phyloP scores from a whole-genome alignment of 2,113 vertebrate genomes.

The Ploceus nigricollis region DNA sequence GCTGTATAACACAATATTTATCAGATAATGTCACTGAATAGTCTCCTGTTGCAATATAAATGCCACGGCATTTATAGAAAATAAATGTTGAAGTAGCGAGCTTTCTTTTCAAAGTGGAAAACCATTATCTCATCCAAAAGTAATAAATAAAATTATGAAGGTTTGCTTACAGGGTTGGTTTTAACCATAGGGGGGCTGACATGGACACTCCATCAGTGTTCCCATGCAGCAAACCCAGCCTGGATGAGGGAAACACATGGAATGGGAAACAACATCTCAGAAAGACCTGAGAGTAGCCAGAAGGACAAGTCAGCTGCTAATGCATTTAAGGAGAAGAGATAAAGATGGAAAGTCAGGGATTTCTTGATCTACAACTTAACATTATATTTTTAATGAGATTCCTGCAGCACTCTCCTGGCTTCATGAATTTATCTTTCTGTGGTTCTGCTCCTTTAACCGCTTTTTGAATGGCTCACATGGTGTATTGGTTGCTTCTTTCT shows the following conservation, averaged over 20 bases:
- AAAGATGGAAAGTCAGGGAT: not conserved
- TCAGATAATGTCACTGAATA: constrained; percentile 63
- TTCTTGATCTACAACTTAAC: not conserved
- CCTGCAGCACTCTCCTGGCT: not conserved
- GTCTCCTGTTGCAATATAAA: constrained; percentile 65
- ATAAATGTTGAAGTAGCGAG: constrained; percentile 34
- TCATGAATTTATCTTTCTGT: not conserved
- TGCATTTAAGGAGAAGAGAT: not conserved
- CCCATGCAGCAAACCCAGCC: not conserved
- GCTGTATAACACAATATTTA: constrained; percentile 60
- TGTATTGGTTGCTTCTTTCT: not conserved
- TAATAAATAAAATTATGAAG: constrained; percentile 45
- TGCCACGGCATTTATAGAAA: constrained; percentile 46
- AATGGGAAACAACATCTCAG: accelerated
- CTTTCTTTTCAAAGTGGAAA: constrained; percentile 53
- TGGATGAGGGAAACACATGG: not conserved
- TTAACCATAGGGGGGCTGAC: not conserved
- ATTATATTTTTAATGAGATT: not conserved
- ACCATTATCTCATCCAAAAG: constrained; percentile 43
- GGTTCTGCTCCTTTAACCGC: not conserved
- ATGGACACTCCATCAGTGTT: not conserved
- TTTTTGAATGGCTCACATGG: not conserved
- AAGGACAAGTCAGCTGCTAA: not conserved
- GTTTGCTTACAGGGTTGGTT: not conserved
- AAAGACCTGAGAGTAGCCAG: not conserved